Base-by-base conservation (phyloP, 1,140 invertebrate species). In the Lucilia cuprina region DNA sequence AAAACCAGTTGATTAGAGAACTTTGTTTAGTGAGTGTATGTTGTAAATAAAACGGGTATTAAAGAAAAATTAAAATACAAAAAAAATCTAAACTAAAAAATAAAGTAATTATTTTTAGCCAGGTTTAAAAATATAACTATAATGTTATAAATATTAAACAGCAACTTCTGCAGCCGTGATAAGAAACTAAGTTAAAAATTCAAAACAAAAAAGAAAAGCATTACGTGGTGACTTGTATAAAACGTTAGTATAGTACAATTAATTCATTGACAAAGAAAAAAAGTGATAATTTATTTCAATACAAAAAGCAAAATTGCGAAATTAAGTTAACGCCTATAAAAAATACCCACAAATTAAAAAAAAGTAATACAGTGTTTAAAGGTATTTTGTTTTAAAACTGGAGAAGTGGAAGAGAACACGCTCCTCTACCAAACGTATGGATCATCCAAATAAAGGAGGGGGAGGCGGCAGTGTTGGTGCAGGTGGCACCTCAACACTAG, bases 341-440 rank as follows among this genome's bases (percentile, higher is more conserved):
- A 49, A 70, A 70, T n/a, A 25, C 25, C 0, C 14, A 3, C 8
- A 70, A 70, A 70, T 21, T 70, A 25, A 21, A 70, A 30, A 41
- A 41, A 41, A 41, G 41, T 41, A 5, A 3, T 41, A 70, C n/a
- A 21, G 21, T 12, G 21, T 12, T 21, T 25, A 19, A 70, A 70
- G 25, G 21, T 70, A 9, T 70, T 70, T 21, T 9, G 19, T 12
- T 70, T 70, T 70, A 86, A 90, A 90, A 85, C 89, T 90, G 89
- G 89, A 90, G 89, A 90, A 90, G 89, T 90, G 89, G 89, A 90
- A 90, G 84, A 90, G 89, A 90, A 90, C 89, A 17, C 88, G 89
- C 5, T 88, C 85, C 82, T 90, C 89, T 83, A 90, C 89, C 75
- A 90, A 90, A 25, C 89, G 88, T 86, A 90, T 90, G 89, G 88